phyloP scores from a whole-genome alignment of 2,888 invertebrate genomes.

The Alviniconcha strummeri region DNA sequence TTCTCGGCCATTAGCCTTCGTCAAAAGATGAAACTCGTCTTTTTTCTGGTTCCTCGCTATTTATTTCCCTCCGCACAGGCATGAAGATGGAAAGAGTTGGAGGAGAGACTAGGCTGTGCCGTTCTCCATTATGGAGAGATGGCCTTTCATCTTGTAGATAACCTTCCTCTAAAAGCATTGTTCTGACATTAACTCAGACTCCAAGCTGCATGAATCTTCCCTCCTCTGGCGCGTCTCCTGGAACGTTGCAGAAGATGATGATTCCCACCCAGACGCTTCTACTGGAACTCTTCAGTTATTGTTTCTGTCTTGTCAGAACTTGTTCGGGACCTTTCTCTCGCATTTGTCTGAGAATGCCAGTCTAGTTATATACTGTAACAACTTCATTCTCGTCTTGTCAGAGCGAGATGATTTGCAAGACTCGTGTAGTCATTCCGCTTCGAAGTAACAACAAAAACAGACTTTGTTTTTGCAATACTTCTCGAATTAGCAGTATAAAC shows the following conservation, averaged over 20 bases:
- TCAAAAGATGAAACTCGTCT: not conserved
- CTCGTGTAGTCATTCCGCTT: too few species aligned
- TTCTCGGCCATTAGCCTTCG: too few species aligned
- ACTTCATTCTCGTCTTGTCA: slow-evolving; percentile 2
- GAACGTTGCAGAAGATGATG: not conserved
- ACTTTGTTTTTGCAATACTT: too few species aligned
- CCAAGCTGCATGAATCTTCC: not conserved
- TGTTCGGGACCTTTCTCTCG: not conserved
- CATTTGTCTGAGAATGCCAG: slow-evolving; percentile 17
- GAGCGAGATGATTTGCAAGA: not conserved
- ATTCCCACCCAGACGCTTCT: slow-evolving; percentile 18
- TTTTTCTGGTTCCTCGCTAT: not conserved
- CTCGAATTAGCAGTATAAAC: too few species aligned
- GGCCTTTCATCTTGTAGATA: slow-evolving; percentile 21
- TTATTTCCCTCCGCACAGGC: not conserved
- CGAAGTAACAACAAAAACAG: too few species aligned
- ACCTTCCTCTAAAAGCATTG: slow-evolving; percentile 16
- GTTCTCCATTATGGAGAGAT: not conserved
- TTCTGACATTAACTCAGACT: slow-evolving; percentile 12
- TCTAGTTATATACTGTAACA: too few species aligned
- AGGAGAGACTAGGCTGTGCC: not conserved
- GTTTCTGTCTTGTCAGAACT: too few species aligned
- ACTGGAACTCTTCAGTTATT: too few species aligned
- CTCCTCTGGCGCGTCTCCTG: not conserved
- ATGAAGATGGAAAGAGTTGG: not conserved